These are phyloP conservation scores for Silvanus unidentatus DNA, from an alignment of 2,888 invertebrate species.

Conservation along the genomic window DNA sequence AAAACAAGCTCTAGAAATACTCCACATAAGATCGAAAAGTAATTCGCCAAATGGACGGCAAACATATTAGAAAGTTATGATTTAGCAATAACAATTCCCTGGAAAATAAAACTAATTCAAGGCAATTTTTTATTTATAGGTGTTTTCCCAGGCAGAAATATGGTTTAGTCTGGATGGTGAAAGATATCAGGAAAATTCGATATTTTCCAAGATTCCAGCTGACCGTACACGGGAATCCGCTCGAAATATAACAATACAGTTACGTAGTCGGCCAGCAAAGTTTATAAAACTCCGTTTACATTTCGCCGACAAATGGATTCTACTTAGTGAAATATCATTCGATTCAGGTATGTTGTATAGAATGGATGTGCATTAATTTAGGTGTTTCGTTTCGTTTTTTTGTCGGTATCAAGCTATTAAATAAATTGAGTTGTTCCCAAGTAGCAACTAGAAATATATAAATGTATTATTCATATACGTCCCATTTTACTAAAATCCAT, in stretches of 20 bases:
- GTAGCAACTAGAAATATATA: slow-evolving; percentile 1
- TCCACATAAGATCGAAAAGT: too few species aligned
- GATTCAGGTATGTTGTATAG: slow-evolving; percentile 62
- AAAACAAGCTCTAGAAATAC: too few species aligned
- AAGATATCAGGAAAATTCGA: slow-evolving; percentile 62
- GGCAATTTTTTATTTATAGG: slow-evolving; percentile 45
- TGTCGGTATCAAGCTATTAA: background rate
- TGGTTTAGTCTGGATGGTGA: slow-evolving; percentile 76
- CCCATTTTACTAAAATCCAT: slow-evolving; percentile 19
- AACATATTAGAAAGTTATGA: too few species aligned
- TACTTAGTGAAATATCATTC: slow-evolving; percentile 84
- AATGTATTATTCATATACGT: slow-evolving; percentile 23
- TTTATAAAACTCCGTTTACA: slow-evolving; percentile 69
- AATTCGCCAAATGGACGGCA: too few species aligned
- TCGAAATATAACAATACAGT: slow-evolving; percentile 63
- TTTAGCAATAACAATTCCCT: too few species aligned
- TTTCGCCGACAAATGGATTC: slow-evolving; percentile 79
- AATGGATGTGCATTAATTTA: too few species aligned
- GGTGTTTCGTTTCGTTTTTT: too few species aligned
- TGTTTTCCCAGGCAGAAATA: slow-evolving; percentile 69
- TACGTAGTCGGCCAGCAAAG: slow-evolving; percentile 68
- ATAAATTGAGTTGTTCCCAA: slow-evolving; percentile 1
- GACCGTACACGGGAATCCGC: slow-evolving; percentile 52
- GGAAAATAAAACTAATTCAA: too few species aligned
- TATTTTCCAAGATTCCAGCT: slow-evolving; percentile 57